Evolutionary conservation across 2,888 invertebrate species (phyloP), one percentile per base, ranked within the genome.

Genomic region (Glomeris marginata): DNA sequence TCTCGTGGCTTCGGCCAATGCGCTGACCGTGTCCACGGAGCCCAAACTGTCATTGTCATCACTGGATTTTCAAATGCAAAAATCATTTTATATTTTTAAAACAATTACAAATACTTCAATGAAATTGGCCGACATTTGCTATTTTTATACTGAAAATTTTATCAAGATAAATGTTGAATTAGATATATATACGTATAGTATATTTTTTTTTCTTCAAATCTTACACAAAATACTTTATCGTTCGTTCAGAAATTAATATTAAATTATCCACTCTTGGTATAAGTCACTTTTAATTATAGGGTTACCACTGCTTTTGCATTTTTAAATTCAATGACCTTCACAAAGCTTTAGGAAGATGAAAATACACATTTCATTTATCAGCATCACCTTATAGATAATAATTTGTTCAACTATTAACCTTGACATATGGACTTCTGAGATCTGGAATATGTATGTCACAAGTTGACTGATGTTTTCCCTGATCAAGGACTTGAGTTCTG

Each of bases 1-100:
- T 68, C 84, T 77, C 44, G 80, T 77, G 33, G 84, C 82, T 64
- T 84, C 83, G 10, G 81, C 80, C 66, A 77, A 61, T 0, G 74
- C 75, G 45, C 70, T 70, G 45, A 73, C 71, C 6, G 74, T 74
- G 54, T 72, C 72, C 55, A 66, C 62, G 44, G 28, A 28, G 28
- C 57, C 61, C 56, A 62, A 58, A 46, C 58, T 60, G 47, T 63
- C 63, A 10, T 28, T 28, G 28, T 44, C 50, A 47, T 40, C 51
- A 47, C 47, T 49, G 43, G 11, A 45, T 41, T 16, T 38, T 50
- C 20, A 46, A 6, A 37, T 20, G 13, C 13, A 41, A 18, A 41
- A 41, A 18, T 41, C 2, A n/a, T n/a, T n/a, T n/a, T n/a, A n/a
- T n/a, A n/a, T n/a, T n/a, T n/a, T n/a, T n/a, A n/a, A n/a, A n/a